phyloP scores from a whole-genome alignment of 2,113 vertebrate genomes.

The Aegotheles bennettii region DNA sequence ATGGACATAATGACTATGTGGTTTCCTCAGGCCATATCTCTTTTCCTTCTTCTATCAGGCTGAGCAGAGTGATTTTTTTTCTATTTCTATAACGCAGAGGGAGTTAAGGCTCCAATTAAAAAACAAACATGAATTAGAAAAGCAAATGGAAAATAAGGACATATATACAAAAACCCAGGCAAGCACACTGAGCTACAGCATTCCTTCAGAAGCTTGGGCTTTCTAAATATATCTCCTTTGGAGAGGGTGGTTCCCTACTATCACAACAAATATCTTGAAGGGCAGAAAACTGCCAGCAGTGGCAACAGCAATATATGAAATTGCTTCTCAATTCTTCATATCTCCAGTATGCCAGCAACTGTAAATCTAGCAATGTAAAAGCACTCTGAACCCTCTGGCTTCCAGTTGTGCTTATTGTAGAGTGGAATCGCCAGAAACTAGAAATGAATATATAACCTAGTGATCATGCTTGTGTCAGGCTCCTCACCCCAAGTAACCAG shows the following conservation, averaged over 20 bases:
- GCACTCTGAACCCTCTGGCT: background rate
- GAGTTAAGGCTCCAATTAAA: background rate
- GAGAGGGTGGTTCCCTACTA: background rate
- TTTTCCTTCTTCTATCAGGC: background rate
- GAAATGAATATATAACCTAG: background rate
- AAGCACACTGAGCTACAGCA: background rate
- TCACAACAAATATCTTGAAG: conserved; percentile 35
- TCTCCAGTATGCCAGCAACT: conserved; percentile 25
- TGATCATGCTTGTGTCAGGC: background rate
- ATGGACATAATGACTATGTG: background rate
- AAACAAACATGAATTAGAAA: background rate
- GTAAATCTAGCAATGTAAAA: conserved; percentile 40
- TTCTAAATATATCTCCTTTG: background rate
- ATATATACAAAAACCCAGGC: background rate
- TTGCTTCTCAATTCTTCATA: conserved; percentile 47
- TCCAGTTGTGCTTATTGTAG: background rate
- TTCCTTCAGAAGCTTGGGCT: background rate
- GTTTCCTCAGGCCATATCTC: background rate
- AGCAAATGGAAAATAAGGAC: background rate
- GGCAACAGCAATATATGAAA: conserved; percentile 51
- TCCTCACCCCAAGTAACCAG: background rate
- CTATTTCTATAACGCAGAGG: background rate
- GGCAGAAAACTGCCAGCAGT: conserved; percentile 29
- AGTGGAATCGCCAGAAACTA: background rate
- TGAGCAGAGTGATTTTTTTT: background rate